Percentiles rank a stretch among this genome's conserved stretches.
Conservation (phyloP, 2,888 invertebrate genomes). For the Blastobasis lacticolella region DNA sequence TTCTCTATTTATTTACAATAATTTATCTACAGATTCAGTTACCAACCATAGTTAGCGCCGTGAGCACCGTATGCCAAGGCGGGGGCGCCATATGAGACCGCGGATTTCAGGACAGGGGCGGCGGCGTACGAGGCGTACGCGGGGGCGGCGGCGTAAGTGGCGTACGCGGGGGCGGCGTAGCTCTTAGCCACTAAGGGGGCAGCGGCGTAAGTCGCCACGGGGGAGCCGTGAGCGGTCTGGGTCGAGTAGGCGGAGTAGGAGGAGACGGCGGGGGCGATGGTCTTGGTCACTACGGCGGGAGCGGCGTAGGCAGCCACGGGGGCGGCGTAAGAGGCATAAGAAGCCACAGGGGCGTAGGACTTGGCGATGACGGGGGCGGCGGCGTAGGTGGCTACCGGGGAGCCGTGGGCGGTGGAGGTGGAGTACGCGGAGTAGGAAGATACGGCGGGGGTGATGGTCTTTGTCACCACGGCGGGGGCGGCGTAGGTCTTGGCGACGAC, state of each 20-base stretch:
- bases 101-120: constrained; percentile 50
- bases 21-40: constrained; percentile 31
- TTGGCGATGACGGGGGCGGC: constrained; percentile 42
- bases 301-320: constrained; percentile 29
- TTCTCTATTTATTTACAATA: constrained; percentile 36
- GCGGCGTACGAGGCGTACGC: constrained; percentile 34
- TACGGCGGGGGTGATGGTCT: constrained; percentile 24
- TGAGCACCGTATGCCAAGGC: constrained; percentile 78
- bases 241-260: constrained; percentile 37
- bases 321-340: constrained; percentile 14
- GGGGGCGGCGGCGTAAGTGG: constrained; percentile 31
- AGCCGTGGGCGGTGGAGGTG: constrained; percentile 31
- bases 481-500: constrained; percentile 23
- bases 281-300: constrained; percentile 31
- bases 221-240: constrained; percentile 13
- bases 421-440: constrained; percentile 30
- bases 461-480: constrained; percentile 20
- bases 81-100: constrained; percentile 66
- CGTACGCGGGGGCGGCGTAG: constrained; percentile 39
- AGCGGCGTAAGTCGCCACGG: constrained; percentile 46
- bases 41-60: constrained; percentile 63
- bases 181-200: constrained; percentile 39
- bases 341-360: constrained; percentile 22
- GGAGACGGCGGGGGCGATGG: constrained; percentile 51
- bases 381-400: constrained; percentile 34